Base-by-base conservation (phyloP, 2,888 invertebrate species). In the Sinotaia quadrata region DNA sequence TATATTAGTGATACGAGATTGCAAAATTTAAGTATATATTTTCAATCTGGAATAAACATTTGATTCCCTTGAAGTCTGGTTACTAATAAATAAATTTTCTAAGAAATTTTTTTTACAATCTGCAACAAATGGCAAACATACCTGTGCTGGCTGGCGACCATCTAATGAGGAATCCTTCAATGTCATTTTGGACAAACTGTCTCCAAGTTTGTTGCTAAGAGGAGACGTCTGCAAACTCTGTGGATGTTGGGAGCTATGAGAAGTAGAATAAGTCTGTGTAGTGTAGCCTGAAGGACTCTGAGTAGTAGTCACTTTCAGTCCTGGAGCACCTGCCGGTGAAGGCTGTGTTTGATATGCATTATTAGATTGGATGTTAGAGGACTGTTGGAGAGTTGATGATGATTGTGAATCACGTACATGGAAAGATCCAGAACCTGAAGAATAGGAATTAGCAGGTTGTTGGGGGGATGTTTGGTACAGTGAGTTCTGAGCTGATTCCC, bases 121-220 rank as follows among this genome's bases (percentile, higher is more conserved):
- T n/a, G n/a, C n/a, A n/a, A n/a, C n/a, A n/a, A n/a, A 27, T 41
- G 41, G 21, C 12, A 71, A 66, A 56, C 66, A 71, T 60, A 78
- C 78, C 73, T 78, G 78, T n/a, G 76, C 65, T 29, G 73, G 72
- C 66, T 52, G 76, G 31, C 56, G 80, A 73, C 69, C 78, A 75
- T 77, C 75, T 69, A 82, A 58, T 21, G 76, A 37, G 47, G 76
- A 70, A 63, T 86, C 86, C 67, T 86, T 85, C 33, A 85, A 78
- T 8, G 79, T 70, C 79, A 86, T 81, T 72, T 85, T 87, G 33
- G 82, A 82, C 52, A 85, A 74, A 71, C 81, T 83, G 67, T 86
- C 85, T 61, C 79, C 78, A 21, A 86, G 73, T 76, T 86, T 85
- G 69, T 78, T 82, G 24, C 78, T 77, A 41, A 84, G 71, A 4